phyloP scores from a whole-genome alignment of 2,797 vertebrate species.

The Percopsis omiscomaycus region DNA sequence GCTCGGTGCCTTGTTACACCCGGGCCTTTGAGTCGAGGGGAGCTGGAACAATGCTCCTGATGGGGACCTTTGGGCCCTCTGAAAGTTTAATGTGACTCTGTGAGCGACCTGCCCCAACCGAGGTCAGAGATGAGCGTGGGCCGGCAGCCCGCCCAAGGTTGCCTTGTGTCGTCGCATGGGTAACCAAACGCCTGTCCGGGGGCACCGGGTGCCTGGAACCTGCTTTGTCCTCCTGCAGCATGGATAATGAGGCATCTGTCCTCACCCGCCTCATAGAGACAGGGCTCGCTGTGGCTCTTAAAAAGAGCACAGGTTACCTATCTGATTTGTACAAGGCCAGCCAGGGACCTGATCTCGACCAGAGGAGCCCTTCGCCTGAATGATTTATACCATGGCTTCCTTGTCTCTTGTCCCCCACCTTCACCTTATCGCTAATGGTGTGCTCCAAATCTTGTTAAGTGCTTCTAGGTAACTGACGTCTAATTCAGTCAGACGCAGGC shows the following conservation, averaged over 20 bases:
- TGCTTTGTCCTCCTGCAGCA: conserved; percentile 68
- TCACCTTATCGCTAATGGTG: conserved; percentile 23
- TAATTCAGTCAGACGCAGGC: conserved; percentile 19
- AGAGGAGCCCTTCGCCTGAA: conserved; percentile 59
- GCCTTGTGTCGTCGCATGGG: conserved; percentile 59
- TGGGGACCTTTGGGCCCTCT: conserved; percentile 78
- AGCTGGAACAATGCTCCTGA: conserved; percentile 71
- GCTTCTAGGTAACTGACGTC: conserved; percentile 28
- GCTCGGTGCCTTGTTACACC: conserved; percentile 71
- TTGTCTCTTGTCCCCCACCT: conserved; percentile 27
- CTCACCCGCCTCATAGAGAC: conserved; percentile 61
- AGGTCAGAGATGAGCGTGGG: conserved; percentile 79
- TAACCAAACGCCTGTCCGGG: conserved; percentile 65
- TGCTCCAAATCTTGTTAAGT: conserved; percentile 15
- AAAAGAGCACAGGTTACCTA: conserved; percentile 71
- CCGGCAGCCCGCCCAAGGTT: conserved; percentile 46
- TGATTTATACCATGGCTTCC: conserved; percentile 64
- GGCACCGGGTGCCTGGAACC: conserved; percentile 39
- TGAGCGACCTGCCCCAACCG: conserved; percentile 66
- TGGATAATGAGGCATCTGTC: conserved; percentile 77
- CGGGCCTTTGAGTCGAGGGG: conserved; percentile 61
- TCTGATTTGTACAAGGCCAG: conserved; percentile 69
- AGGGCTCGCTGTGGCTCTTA: conserved; percentile 65
- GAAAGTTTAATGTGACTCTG: conserved; percentile 80
- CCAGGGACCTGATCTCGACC: conserved; percentile 67